These are phyloP conservation scores for Monochamus alternatus DNA, from an alignment of 2,888 invertebrate genomes.

Conservation along the genomic window DNA sequence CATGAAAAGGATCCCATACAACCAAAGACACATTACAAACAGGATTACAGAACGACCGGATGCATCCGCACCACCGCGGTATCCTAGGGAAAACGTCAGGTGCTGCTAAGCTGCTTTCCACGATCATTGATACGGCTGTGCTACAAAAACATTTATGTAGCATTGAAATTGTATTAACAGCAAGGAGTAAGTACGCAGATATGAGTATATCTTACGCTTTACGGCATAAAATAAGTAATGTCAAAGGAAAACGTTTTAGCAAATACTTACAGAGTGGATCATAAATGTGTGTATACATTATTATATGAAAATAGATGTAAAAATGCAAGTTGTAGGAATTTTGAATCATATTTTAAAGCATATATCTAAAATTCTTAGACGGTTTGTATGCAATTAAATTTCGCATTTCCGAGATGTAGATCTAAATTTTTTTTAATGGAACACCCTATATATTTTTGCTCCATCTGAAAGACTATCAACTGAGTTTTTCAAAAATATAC, in stretches of 20 bases:
- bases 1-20: constrained; percentile 30
- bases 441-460: too few relatives aligned
- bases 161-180: constrained; percentile 14
- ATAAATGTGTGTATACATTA: too few relatives aligned
- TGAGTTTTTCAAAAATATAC: too few relatives aligned
- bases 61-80: constrained; percentile 12
- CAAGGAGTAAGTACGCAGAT: neutral
- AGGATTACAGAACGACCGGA: constrained; percentile 28
- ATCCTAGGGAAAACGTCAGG: constrained; percentile 33
- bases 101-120: constrained; percentile 37
- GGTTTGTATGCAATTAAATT: too few relatives aligned
- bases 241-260: neutral
- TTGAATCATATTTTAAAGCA: too few relatives aligned
- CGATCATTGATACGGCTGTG: constrained; percentile 35
- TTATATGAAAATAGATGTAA: too few relatives aligned
- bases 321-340: too few relatives aligned
- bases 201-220: neutral
- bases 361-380: too few relatives aligned
- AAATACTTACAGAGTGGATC: too few relatives aligned
- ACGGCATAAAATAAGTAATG: neutral
- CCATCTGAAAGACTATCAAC: too few relatives aligned
- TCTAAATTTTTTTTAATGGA: too few relatives aligned
- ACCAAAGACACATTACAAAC: constrained; percentile 35
- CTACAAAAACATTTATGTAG: constrained; percentile 27
- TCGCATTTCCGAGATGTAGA: too few relatives aligned